These are phyloP conservation scores for Heliocidaris tuberculata DNA, from an alignment of 35 echinoderm and acorn worm species.

Conservation along the genomic window DNA sequence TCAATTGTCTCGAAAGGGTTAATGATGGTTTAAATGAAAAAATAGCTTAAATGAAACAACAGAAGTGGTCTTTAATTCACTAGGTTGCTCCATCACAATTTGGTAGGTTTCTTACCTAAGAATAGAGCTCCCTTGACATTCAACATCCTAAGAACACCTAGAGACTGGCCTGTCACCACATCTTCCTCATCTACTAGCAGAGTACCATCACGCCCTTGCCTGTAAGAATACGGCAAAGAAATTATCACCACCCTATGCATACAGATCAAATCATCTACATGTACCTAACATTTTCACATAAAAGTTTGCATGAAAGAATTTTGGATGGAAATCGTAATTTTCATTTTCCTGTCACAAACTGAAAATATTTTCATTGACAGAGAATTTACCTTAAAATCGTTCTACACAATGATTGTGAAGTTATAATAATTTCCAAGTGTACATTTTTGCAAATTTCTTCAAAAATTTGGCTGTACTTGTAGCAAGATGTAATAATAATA, in stretches of 20 bases:
- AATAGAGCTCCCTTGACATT: constrained; percentile 87
- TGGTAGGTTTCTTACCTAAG: constrained; percentile 75
- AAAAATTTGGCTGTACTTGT: too few species aligned
- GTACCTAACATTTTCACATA: not conserved
- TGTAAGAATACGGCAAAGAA: constrained; percentile 26
- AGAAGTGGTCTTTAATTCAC: not conserved
- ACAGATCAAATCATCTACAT: not conserved
- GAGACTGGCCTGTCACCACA: constrained; percentile 68
- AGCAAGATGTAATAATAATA: too few species aligned
- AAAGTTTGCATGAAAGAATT: not conserved
- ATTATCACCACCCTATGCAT: not conserved
- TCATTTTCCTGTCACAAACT: not conserved
- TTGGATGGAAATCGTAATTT: not conserved
- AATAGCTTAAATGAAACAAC: too few species aligned
- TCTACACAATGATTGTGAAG: too few species aligned
- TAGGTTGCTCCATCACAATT: not conserved
- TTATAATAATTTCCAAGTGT: too few species aligned
- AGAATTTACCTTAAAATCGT: not conserved
- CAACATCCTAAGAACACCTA: constrained; percentile 71
- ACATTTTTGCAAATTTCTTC: too few species aligned
- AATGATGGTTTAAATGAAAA: too few species aligned
- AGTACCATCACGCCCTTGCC: constrained; percentile 69
- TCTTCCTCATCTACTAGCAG: constrained; percentile 69
- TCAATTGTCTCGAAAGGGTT: too few species aligned
- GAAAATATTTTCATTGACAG: not conserved